Evolutionary conservation across 2,113 vertebrate species (phyloP), one percentile per base, ranked within the genome.

Genomic region (Phoxinus phoxinus): DNA sequence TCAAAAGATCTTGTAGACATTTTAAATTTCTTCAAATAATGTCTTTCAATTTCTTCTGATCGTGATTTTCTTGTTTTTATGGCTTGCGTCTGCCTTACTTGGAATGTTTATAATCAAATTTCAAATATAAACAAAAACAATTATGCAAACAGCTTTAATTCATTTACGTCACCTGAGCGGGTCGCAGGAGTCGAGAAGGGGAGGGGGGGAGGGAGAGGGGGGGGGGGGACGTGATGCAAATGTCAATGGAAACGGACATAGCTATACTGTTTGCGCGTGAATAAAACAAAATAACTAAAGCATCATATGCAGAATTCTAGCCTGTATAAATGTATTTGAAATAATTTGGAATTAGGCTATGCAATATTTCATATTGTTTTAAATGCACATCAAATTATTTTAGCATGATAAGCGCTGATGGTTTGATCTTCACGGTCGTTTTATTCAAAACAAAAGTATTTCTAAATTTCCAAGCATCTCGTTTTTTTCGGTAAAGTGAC

Each of bases 51-150:
- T 89, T 61, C 23, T 9, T 11, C 13, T 32, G 17, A 4, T 69
- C 17, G 61, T n/a, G 83, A 61, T 67, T 21, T 59, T 19, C 1
- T 51, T 53, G 15, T 15, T 48, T 76, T 9, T 76, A 15, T 30
- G 15, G 15, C 48, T 76, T 56, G 46, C 46, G 7, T 17, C 15
- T 32, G 46, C 8, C 17, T 30, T 51, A 1, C 1, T 77, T 77
- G 74, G 23, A 30, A 51, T 21, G 7, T 30, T 74, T 74, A 46
- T 10, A 27, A 74, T 46, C 46, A 15, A 30, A 77, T 77, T 77
- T 77, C 27, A 30, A 76, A 76, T 21, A 51, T 76, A 32, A 76
- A 76, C 74, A 56, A 56, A 77, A 77, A 74, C 71, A 74, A 74
- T 74, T 73, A 7, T 12, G 12, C n/a, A 25, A 73, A 73, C 37